Base-by-base conservation (phyloP, 2,797 vertebrate species). In the Phoeniculus purpureus region DNA sequence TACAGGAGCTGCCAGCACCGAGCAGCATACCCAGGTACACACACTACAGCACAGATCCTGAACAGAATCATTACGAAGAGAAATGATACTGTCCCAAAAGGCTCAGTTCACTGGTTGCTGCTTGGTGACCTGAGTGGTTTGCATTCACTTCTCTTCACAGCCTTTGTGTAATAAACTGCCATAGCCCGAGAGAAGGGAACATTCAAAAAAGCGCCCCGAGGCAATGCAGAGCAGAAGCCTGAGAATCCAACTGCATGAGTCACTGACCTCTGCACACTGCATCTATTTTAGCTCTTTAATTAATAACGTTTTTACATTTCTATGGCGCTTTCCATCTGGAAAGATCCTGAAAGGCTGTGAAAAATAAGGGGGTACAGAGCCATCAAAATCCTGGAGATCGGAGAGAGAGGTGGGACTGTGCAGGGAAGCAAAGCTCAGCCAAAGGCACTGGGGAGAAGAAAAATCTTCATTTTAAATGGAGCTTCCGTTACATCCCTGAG, bases 161-260 rank as follows among this genome's bases (percentile, higher is more conserved):
- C 84, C 85, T 91, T 94, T 90, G 65, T 95, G 87, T 85, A 94
- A 91, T 85, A 91, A 95, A 94, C 93, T 90, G 84, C 50, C 81
- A 72, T 65, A 89, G 81, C 94, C 92, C 77, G 40, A 18, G 91
- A 94, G 92, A 95, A 95, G 66, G 72, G 81, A 94, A 67, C 92
- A 94, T 93, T 92, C 90, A 62, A 79, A 89, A 68, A 87, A 95
- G 71, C 0, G 0, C 74, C 92, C 95, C 6, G 60, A 82, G 85
- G 92, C 94, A 87, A 88, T 72, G 86, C 93, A 55, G 52, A 94
- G 77, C 84, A 92, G 87, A 86, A 95, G 90, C 81, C 78, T 73
- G 91, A 94, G 85, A 92, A 91, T 96, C 85, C 31, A 83, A 54
- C 87, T 79, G 79, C 85, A 85, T 95, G 94, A 96, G 93, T 96